Base-by-base conservation (phyloP, 2,113 vertebrate genomes). In the Anolis carolinensis region DNA sequence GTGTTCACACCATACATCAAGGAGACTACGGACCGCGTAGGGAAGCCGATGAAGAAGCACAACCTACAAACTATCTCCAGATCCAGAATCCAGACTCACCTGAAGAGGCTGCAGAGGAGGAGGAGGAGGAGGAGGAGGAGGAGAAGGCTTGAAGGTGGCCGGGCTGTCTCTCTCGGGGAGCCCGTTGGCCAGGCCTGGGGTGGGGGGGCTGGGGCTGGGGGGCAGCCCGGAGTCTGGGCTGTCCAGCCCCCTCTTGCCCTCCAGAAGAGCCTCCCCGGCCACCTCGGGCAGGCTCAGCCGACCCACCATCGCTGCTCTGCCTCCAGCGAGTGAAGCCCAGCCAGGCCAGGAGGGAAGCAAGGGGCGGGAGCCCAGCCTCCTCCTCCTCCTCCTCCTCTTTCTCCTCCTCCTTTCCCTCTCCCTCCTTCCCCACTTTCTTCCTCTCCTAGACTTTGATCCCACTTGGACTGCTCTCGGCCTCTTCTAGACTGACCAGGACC, bases 171-270 rank as follows among this genome's bases (percentile, higher is more conserved):
- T 79, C 77, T 95, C 18, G 94, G 7, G 83, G 25, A 13, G 5
- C 68, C 83, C 44, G 8, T 13, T 92, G 36, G 82, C 86, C 72
- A 91, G 93, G 68, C 74, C 70, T 55, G 92, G 92, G 90, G 84
- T 76, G 91, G 90, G 84, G 88, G 97, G 97, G 87, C 97, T 96
- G 68, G 97, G 97, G n/a, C 97, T 98, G 20, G 97, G 97, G 21
- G 97, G 97, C 9, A 98, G 86, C 30, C 97, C 97, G 20, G 97
- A 98, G 93, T 98, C 97, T 73, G 97, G 97, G 90, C 97, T 98
- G 92, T 98, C 97, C 50, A 98, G 97, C 80, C 94, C 94, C 88
- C 97, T 79, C 86, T 97, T 97, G 81, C 95, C 95, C 9, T 71
- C 81, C 7, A 36, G 65, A 81, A 27, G 30, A 27, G 62, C 77